Base-by-base conservation (phyloP, 2,888 invertebrate genomes). In the Eupithecia subfuscata region DNA sequence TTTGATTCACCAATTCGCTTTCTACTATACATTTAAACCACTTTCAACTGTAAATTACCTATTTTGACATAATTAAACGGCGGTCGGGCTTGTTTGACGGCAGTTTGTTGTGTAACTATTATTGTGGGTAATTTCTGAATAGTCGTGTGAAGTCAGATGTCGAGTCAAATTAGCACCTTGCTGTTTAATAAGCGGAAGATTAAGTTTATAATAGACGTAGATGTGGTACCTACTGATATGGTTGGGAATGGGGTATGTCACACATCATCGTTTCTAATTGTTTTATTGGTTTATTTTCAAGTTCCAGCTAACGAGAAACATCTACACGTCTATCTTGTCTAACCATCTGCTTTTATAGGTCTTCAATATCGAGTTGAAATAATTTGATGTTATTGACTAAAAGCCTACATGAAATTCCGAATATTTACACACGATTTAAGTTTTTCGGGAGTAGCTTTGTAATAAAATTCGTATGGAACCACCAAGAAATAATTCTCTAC, bases 11-110 rank as follows among this genome's bases (percentile, higher is more conserved):
- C 77, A 79, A 80, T 83, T 83, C 72, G 48, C 64, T 48, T 70
- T 73, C 48, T 40, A 68, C 78, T 80, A 79, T 78, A 82, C 80
- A 74, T 81, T 83, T 82, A 74, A 83, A 37, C 37, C 65, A 67
- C n/a, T 11, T 67, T 40, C 40, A n/a, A 80, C 70, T 9, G 72
- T 56, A n/a, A 70, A 63, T 63, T 70, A 75, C 48, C 69, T 79
- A 82, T 84, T 84, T 82, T 80, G 73, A 77, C 79, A 75, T 78
- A 82, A 82, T 84, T 84, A 84, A 81, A 82, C 80, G 78, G 79
- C 79, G 79, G 77, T 83, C 82, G 80, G 82, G 65, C 22, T 69
- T 52, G 72, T 45, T 71, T 71, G 74, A 48, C 72, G 75, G 45
- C 71, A 69, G 69, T 76, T 76, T 65, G 64, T 71, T 74, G 76